These are phyloP conservation scores for Galbula dea DNA, from an alignment of 2,113 vertebrate species.

Conservation along the genomic window DNA sequence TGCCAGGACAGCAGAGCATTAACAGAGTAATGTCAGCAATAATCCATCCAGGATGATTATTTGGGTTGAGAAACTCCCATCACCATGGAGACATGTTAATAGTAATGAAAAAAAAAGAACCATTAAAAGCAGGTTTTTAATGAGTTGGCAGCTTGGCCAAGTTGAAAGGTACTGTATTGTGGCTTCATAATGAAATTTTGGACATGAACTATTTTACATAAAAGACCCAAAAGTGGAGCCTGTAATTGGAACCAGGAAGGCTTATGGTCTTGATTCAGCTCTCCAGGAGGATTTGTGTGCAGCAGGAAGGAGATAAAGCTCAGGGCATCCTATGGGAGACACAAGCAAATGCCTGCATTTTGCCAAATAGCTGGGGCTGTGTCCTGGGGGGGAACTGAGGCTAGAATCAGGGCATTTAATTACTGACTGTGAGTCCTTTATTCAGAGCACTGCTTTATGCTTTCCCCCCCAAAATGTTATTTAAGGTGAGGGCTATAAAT, in stretches of 20 bases:
- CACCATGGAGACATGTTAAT: slow-evolving; percentile 45
- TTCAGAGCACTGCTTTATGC: background rate
- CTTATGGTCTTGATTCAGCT: background rate
- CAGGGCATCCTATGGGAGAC: background rate
- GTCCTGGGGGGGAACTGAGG: background rate
- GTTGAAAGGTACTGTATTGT: slow-evolving; percentile 61
- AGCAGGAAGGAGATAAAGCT: slow-evolving; percentile 24
- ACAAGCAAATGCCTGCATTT: background rate
- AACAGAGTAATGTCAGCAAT: slow-evolving; percentile 51
- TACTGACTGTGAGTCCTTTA: background rate
- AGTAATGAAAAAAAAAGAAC: background rate
- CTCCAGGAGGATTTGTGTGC: background rate
- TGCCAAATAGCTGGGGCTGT: background rate
- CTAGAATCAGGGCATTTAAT: background rate
- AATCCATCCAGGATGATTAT: slow-evolving; percentile 57
- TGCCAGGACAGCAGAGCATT: slow-evolving; percentile 59
- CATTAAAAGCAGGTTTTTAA: slow-evolving; percentile 47
- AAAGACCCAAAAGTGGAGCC: slow-evolving; percentile 19
- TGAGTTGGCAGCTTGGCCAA: slow-evolving; percentile 33
- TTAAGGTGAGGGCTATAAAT: background rate
- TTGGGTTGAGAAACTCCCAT: slow-evolving; percentile 56
- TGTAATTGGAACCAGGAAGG: background rate
- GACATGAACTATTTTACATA: slow-evolving; percentile 17
- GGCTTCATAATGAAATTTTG: slow-evolving; percentile 62
- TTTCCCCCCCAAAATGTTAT: background rate